Percentiles rank a stretch among this genome's conserved stretches.
phyloP scores from a whole-genome alignment of 2,113 vertebrate species.

The Verasper variegatus region DNA sequence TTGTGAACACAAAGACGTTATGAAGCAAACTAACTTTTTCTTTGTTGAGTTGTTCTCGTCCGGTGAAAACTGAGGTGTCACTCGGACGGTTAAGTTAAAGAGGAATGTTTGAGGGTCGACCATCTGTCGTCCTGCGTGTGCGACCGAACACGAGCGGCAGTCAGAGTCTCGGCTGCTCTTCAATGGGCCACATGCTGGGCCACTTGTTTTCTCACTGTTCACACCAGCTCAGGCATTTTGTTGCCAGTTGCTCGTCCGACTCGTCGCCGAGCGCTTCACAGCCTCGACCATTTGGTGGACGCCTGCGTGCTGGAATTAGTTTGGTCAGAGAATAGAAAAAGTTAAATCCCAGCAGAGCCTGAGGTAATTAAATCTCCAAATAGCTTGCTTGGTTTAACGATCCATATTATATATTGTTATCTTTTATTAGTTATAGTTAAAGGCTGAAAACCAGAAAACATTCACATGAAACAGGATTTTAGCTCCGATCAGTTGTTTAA shows the following conservation, averaged over 20 bases:
- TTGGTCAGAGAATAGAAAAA: too few species aligned
- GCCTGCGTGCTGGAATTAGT: too few species aligned
- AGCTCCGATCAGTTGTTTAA: too few species aligned
- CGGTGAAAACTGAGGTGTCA: background rate
- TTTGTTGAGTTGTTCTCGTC: too few species aligned
- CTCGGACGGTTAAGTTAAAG: slow-evolving; percentile 9
- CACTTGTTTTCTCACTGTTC: slow-evolving; percentile 42
- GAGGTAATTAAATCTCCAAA: too few species aligned
- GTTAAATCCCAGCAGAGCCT: too few species aligned
- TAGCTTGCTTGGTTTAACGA: too few species aligned
- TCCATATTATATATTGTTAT: too few species aligned
- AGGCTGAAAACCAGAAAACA: too few species aligned
- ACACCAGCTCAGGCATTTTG: slow-evolving; percentile 39
- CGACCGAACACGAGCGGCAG: slow-evolving; percentile 15
- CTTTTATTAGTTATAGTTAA: too few species aligned
- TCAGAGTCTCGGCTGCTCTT: background rate
- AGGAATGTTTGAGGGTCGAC: slow-evolving; percentile 29
- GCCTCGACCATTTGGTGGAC: background rate
- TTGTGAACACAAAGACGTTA: background rate
- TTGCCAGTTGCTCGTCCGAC: background rate
- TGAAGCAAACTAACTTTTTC: background rate
- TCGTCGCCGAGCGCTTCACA: background rate
- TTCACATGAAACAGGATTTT: too few species aligned
- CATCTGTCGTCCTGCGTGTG: slow-evolving; percentile 36
- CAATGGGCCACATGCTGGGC: slow-evolving; percentile 27